Conservation (phyloP, 2,797 vertebrate species). For the Remorina albescens region DNA sequence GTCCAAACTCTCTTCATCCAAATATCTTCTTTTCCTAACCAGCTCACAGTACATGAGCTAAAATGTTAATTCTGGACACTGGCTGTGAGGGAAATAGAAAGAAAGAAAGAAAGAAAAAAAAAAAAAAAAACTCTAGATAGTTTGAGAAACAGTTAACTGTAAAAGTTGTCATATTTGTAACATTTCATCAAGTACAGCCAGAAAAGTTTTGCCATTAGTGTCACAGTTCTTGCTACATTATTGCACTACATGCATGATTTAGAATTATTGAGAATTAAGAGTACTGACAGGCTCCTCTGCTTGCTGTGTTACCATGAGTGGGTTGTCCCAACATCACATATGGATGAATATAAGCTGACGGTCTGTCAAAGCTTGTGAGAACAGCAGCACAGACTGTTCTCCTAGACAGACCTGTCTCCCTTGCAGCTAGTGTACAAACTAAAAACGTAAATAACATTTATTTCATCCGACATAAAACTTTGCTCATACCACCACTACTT, state of each 20-base stretch:
- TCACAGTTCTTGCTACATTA: background rate
- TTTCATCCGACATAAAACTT: slow-evolving; percentile 56
- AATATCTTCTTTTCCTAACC: slow-evolving; percentile 3
- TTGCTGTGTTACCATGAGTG: slow-evolving; percentile 53
- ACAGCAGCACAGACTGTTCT: slow-evolving; percentile 51
- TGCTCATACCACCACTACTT: no score
- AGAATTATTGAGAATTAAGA: slow-evolving; percentile 41
- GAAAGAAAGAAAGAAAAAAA: slow-evolving; percentile 8
- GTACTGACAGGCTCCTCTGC: slow-evolving; percentile 55
- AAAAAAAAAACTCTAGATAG: background rate
- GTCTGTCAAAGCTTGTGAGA: slow-evolving; percentile 58
- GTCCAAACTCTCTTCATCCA: no score
- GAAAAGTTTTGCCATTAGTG: slow-evolving; percentile 1
- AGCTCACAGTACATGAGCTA: background rate
- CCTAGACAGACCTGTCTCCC: slow-evolving; percentile 58
- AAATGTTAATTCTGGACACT: slow-evolving; percentile 13
- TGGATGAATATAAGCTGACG: slow-evolving; percentile 61
- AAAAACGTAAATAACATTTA: slow-evolving; percentile 63
- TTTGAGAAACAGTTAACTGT: background rate
- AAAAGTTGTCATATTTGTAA: slow-evolving; percentile 13
- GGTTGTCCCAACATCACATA: slow-evolving; percentile 26
- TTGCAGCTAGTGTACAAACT: slow-evolving; percentile 44
- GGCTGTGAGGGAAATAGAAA: background rate
- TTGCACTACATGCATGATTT: slow-evolving; percentile 13
- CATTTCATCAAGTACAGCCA: slow-evolving; percentile 21